A percentile compares a stretch with the other conserved stretches of the same genome.
Conservation (phyloP, 2,797 vertebrate genomes). For the Galago senegalensis region DNA sequence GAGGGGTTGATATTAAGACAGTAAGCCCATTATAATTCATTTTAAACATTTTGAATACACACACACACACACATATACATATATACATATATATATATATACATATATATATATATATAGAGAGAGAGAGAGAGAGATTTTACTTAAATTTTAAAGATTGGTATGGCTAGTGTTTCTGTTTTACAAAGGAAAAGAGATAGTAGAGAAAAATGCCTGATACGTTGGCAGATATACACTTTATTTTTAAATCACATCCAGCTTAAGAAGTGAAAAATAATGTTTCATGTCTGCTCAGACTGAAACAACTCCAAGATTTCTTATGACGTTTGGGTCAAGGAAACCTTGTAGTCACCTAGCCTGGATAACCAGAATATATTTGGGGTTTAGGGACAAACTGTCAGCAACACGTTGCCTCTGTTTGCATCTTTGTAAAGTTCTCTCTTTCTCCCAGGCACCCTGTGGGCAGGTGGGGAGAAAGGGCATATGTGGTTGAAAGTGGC, state of each 20-base stretch:
- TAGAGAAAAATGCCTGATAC: not conserved
- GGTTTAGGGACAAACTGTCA: not conserved
- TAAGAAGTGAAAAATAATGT: not conserved
- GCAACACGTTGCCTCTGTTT: not conserved
- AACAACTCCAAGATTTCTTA: not conserved
- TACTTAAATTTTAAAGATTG: conserved; percentile 34
- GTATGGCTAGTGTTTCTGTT: not conserved
- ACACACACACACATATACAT: too few species aligned
- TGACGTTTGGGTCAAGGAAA: not conserved
- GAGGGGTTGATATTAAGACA: not conserved
- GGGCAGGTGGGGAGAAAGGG: too few species aligned
- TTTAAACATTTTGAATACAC: not conserved
- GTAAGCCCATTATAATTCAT: not conserved
- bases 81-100: too few species aligned
- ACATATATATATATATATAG: too few species aligned
- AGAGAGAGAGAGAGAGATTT: not conserved
- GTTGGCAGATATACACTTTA: not conserved
- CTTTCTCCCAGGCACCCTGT: not conserved
- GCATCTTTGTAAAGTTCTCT: not conserved
- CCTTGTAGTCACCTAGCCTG: not conserved
- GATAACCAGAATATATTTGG: not conserved
- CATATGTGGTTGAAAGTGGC: not conserved
- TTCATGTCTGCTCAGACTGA: not conserved
- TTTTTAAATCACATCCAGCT: not conserved
- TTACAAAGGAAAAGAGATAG: not conserved